phyloP scores from a whole-genome alignment of 1,140 invertebrate species.

The Ceratosolen solmsi region DNA sequence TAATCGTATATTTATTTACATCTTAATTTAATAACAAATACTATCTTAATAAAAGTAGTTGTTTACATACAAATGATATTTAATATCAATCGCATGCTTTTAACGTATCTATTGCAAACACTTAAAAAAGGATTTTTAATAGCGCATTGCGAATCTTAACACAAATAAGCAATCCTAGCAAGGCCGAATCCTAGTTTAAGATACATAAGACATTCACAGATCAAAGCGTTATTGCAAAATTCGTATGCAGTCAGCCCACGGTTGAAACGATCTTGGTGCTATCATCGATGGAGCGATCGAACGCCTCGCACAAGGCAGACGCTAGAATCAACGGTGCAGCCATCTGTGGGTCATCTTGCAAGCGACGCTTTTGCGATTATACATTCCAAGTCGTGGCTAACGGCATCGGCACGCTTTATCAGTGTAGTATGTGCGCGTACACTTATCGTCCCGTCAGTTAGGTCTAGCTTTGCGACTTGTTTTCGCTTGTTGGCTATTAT shows the following conservation, averaged over 20 bases:
- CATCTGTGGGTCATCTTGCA: slow-evolving; percentile 36
- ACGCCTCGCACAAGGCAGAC: background rate
- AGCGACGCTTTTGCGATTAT: slow-evolving; percentile 9
- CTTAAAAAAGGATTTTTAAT: too few species aligned
- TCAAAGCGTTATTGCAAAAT: background rate
- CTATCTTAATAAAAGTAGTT: background rate
- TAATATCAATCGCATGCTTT: background rate
- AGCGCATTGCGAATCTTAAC: too few species aligned
- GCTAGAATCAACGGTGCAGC: slow-evolving; percentile 23
- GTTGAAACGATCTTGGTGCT: background rate
- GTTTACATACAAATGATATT: background rate
- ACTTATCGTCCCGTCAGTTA: slow-evolving; percentile 65
- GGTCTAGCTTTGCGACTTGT: slow-evolving; percentile 67
- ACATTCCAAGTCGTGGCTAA: background rate
- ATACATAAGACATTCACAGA: too few species aligned
- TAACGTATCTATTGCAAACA: background rate
- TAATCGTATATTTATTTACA: background rate
- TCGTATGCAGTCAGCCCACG: background rate
- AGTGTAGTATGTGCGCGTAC: slow-evolving; percentile 46
- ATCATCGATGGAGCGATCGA: background rate
- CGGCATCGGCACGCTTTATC: slow-evolving; percentile 16
- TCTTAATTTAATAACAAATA: background rate
- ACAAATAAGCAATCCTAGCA: too few species aligned
- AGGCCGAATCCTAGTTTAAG: too few species aligned
- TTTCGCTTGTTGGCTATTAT: slow-evolving; percentile 69